Evolutionary conservation across 1,140 invertebrate species (phyloP), one percentile per base, ranked within the genome.

Genomic region (Mycetomoellerius zeteki): DNA sequence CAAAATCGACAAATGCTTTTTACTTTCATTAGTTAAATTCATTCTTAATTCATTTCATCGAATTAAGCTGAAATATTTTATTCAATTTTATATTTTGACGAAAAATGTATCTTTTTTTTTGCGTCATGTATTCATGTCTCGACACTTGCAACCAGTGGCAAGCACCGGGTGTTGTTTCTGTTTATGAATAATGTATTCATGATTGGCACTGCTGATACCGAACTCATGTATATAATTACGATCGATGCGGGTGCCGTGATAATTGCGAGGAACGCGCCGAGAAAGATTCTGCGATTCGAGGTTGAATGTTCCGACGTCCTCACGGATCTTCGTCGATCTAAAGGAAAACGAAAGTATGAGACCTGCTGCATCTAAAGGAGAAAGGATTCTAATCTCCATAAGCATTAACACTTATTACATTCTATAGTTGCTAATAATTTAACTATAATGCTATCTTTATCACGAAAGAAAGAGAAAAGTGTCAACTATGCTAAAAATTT

Each of bases 171-270:
- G 86, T 86, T 91, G 88, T 87, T 93, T 87, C 86, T 71, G 37
- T 75, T 93, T 93, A 94, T 94, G 93, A 94, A 94, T 94, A 93
- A 94, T 94, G 92, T 86, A 94, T 94, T 86, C 64, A 78, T 89
- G 93, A 94, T 92, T 92, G 86, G 86, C 76, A 84, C 60, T 30
- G 69, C 52, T 89, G 93, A 94, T 93, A 94, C 86, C 69, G 21
- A 82, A 72, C 89, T 82, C 86, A 54, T 75, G 78, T 84, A 76
- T 90, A 87, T 92, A 93, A 93, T 93, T 93, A 92, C 92, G 86
- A 93, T 89, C 76, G 87, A 89, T 69, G 80, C 80, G 77, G 86
- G 77, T 77, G 78, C 77, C 71, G 86, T 64, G 92, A 90, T 93
- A 93, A 93, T 93, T 88, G 87, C 78, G 37, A 86, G 75, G 88